A percentile compares a stretch with the other conserved stretches of the same genome.
Conservation (phyloP, 2,888 invertebrate genomes). For the Eupithecia subfuscata region DNA sequence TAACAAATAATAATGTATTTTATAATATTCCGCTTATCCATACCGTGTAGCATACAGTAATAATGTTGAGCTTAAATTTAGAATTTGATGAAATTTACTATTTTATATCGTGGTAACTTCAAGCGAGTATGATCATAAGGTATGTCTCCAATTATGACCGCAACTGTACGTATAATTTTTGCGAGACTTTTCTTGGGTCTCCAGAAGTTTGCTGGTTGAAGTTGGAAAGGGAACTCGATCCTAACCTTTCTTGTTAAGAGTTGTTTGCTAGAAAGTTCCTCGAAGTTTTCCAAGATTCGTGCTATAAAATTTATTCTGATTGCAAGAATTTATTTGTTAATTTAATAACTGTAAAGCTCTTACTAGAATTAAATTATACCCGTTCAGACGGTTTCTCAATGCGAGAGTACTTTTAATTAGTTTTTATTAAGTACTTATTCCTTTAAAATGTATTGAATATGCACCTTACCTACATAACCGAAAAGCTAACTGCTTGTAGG, state of each 20-base stretch:
- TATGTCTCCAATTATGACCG: no score
- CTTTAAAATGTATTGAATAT: background rate
- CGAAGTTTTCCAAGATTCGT: conserved; percentile 5
- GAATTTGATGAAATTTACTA: no score
- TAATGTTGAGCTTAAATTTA: no score
- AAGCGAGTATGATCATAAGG: no score
- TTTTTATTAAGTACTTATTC: background rate
- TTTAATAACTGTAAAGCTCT: background rate
- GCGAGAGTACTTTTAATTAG: background rate
- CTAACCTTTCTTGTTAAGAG: conserved; percentile 12
- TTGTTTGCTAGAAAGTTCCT: conserved; percentile 8
- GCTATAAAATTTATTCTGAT: background rate
- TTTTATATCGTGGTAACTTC: no score
- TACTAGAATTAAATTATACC: background rate
- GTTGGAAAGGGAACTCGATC: conserved; percentile 3
- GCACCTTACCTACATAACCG: no score
- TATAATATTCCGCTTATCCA: no score
- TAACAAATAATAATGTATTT: no score
- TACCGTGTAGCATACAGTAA: no score
- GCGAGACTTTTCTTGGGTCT: background rate
- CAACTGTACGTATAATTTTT: background rate
- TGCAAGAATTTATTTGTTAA: background rate
- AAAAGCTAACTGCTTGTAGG: no score
- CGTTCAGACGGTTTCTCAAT: background rate
- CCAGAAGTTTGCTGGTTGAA: background rate